A percentile compares a stretch with the other conserved stretches of the same genome.
phyloP scores from a whole-genome alignment of 2,888 invertebrate species.

The Iselma pallidipennis region DNA sequence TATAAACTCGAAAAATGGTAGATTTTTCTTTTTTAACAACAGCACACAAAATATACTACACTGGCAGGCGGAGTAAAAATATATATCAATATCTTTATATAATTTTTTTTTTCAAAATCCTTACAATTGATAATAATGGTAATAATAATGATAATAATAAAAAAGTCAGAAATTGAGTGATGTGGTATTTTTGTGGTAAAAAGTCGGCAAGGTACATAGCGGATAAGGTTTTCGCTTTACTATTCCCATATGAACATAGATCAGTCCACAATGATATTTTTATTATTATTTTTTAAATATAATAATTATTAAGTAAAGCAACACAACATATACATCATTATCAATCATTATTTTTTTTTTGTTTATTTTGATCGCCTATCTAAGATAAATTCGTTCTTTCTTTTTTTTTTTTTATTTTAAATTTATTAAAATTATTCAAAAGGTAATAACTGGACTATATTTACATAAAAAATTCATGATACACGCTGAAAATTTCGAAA shows the following conservation, averaged over 20 bases:
- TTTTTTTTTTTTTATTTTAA: too few relatives aligned
- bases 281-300: conserved; percentile 12
- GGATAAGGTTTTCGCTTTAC: conserved; percentile 48
- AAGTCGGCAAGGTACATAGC: conserved; percentile 56
- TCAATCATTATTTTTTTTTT: conserved; percentile 49
- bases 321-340: conserved; percentile 56
- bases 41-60: conserved; percentile 50
- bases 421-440: conserved; percentile 56
- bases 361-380: conserved; percentile 52
- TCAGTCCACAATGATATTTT: conserved; percentile 55
- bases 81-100: conserved; percentile 26
- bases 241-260: conserved; percentile 49
- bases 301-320: conserved; percentile 51
- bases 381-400: conserved; percentile 59
- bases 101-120: conserved; percentile 21
- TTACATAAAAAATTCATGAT: conserved; percentile 52
- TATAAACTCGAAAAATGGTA: conserved; percentile 43
- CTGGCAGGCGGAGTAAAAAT: conserved; percentile 49
- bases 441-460: conserved; percentile 59
- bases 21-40: conserved; percentile 40
- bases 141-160: conserved; percentile 28
- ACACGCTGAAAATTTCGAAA: conserved; percentile 19
- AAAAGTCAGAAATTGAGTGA: conserved; percentile 33
- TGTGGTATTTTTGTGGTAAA: conserved; percentile 27
- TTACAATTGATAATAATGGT: background rate